These are phyloP conservation scores for Pseudomyrmex sp. DNA, from an alignment of 1,140 invertebrate species.

Conservation along the genomic window DNA sequence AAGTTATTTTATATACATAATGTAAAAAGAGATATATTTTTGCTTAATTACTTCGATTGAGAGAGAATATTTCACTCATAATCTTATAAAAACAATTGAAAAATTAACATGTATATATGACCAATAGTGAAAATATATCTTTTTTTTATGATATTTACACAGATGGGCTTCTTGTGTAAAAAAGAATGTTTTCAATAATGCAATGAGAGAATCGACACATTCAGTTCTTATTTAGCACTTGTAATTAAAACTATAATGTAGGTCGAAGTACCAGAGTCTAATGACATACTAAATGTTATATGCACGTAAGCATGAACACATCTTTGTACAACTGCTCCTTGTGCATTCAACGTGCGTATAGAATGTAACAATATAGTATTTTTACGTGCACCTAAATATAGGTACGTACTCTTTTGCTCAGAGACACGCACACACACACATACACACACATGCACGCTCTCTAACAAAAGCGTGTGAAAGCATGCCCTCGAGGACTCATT, in stretches of 20 bases:
- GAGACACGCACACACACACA: background rate
- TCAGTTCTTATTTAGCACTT: constrained; percentile 14
- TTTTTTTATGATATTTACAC: constrained; percentile 7
- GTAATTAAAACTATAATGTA: constrained; percentile 61
- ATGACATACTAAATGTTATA: constrained; percentile 5
- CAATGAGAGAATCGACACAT: constrained; percentile 32
- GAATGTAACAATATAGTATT: constrained; percentile 2
- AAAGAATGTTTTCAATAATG: constrained; percentile 54
- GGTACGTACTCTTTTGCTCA: constrained; percentile 3
- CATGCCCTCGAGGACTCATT: constrained; percentile 63
- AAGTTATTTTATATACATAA: background rate
- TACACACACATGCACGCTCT: background rate
- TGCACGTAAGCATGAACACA: background rate
- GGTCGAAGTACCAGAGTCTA: constrained; percentile 37
- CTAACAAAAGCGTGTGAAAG: constrained; percentile 30
- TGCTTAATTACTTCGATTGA: background rate
- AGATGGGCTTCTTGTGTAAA: constrained; percentile 8
- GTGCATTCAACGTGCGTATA: constrained; percentile 8
- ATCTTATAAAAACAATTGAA: background rate
- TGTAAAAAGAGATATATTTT: background rate
- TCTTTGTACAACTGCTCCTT: background rate
- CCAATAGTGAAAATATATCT: constrained; percentile 47
- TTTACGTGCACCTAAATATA: background rate
- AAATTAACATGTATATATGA: background rate
- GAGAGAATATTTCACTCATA: background rate